Evolutionary conservation across 2,113 vertebrate genomes (phyloP), one percentile per base, ranked within the genome.

Genomic region (Menidia beryllina): DNA sequence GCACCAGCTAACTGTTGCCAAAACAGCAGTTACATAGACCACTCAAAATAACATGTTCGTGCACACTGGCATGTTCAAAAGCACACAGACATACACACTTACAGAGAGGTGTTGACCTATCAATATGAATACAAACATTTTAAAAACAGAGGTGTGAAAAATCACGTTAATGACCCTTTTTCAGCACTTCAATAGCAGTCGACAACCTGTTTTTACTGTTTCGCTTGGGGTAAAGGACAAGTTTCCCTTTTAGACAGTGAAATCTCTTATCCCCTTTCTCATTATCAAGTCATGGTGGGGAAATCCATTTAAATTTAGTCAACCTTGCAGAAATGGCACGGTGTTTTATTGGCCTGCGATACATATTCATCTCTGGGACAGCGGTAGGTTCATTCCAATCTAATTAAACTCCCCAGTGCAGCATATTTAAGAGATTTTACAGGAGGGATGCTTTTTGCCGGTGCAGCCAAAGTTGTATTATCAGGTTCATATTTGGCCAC

Each of bases 271-370:
- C 55, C 75, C 30, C 30, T 70, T 56, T 65, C 76, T 86, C 77
- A 62, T 34, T 69, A 59, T 60, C 55, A 55, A 51, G 70, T 72
- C 70, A 81, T 36, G 6, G 24, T 34, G 19, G 26, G 39, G 48
- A 56, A 43, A 72, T 86, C 61, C 48, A 87, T 89, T 88, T 82
- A 89, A 89, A 90, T 83, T 14, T 58, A 83, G 85, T 74, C 82
- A 86, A 56, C 77, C 75, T 59, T 74, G 79, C 86, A 88, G 79
- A 85, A 75, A 72, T 63, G 63, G 57, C 54, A 71, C 26, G 54
- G 41, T 54, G 51, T 88, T 81, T 89, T 83, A 89, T 10, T 50
- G 61, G 60, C 71, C 58, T 4, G 9, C 68, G 65, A 89, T 86
- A 72, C 74, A 83, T 67, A 85, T 53, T 82, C 25, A 81, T 76